Conservation (phyloP, 2,113 vertebrate genomes). For the Erythrocebus patas region DNA sequence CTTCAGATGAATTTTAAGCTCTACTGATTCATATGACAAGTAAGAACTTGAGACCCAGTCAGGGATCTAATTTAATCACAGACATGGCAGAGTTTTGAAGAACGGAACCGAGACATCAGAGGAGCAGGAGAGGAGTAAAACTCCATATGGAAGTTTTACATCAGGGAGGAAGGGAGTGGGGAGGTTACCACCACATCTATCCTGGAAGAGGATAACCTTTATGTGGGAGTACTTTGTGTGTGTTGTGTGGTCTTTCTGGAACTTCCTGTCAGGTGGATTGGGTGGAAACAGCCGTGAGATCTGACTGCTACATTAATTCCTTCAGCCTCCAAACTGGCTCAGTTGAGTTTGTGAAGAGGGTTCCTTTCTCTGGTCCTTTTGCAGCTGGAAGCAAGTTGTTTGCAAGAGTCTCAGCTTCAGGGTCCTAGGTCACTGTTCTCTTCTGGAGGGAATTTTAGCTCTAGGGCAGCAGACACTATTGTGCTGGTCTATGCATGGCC, state of each 20-base stretch:
- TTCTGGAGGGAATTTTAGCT: background rate
- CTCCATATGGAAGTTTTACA: accelerated
- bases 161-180: accelerated
- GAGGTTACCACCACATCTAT: accelerated
- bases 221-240: accelerated
- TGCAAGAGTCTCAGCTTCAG: background rate
- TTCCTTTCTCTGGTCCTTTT: background rate
- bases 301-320: background rate
- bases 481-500: accelerated
- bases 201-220: background rate
- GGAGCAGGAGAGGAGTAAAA: accelerated
- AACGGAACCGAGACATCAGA: background rate
- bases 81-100: background rate
- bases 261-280: background rate
- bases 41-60: background rate
- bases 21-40: background rate
- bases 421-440: background rate
- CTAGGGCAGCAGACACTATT: accelerated
- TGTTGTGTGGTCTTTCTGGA: background rate
- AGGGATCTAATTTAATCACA: background rate
- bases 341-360: background rate
- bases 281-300: background rate
- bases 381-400: background rate
- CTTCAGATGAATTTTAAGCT: conserved; percentile 43
- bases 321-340: background rate